Evolutionary conservation across 2,888 invertebrate genomes (phyloP), one percentile per base, ranked within the genome.

Genomic region (Agonopterix alstromeriana): DNA sequence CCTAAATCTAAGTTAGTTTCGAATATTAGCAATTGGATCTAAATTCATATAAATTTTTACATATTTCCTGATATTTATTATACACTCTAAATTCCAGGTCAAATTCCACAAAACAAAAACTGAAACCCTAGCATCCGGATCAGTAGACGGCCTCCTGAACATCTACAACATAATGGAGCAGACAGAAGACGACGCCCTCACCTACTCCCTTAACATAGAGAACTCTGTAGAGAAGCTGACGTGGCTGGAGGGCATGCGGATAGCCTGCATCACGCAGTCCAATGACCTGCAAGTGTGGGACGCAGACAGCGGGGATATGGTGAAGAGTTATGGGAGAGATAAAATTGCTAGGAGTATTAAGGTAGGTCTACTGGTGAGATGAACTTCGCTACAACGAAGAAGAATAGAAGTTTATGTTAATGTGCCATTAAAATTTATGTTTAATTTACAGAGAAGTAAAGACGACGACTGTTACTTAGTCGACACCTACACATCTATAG

Each of bases 101-200:
- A 90, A 90, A 67, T 97, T 97, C 76, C 94, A 96, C 88, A 90
- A 92, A 47, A 76, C 67, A 7, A 91, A 94, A 67, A 78, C 90
- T 2, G 92, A 94, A 70, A 75, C 89, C 7, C 65, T 98, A 48
- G 92, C 93, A 10, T 92, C 95, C 0, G 95, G 96, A 0, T 94
- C 96, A 1, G 90, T 92, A 0, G 97, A 98, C 76, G 97, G 97
- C 0, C 87, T 98, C 10, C 91, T 97, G 1, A 97, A 97, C 78
- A 70, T 96, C 2, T 98, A 93, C 77, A 94, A 97, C 74, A 87
- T 97, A 14, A 89, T 90, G 45, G 90, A 96, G 68, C 63, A 83
- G 0, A 83, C 77, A 0, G 97, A 97, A 81, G 95, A 96, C 50
- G 94, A 95, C 61, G 97, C 97, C 0, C 82, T 98, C 2, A 79